Conservation (phyloP, 2,888 invertebrate species). For the Gari tellinella region DNA sequence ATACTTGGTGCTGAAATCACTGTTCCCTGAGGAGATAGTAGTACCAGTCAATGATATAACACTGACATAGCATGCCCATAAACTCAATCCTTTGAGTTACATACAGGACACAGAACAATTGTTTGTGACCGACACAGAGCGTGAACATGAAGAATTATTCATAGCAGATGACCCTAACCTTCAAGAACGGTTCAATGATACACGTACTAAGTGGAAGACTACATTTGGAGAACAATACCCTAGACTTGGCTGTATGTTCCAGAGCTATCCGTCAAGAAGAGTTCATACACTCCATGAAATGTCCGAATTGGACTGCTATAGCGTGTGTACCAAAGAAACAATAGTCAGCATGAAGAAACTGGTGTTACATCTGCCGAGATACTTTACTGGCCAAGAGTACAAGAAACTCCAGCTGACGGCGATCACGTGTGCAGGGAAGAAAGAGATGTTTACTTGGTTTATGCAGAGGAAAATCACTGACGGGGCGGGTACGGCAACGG, state of each 20-base stretch:
- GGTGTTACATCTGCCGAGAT: not conserved
- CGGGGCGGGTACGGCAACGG: not conserved
- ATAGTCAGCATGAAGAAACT: constrained; percentile 37
- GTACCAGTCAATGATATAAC: constrained; percentile 86
- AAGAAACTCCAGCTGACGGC: not conserved
- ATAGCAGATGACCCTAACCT: constrained; percentile 84
- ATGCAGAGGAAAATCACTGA: not conserved
- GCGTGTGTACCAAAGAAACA: constrained; percentile 65
- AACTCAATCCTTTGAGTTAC: constrained; percentile 82
- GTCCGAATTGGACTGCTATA: constrained; percentile 67
- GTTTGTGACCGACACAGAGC: constrained; percentile 83
- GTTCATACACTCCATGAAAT: constrained; percentile 79
- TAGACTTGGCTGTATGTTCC: constrained; percentile 85
- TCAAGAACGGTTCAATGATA: constrained; percentile 82
- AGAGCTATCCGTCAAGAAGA: constrained; percentile 83
- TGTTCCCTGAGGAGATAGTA: constrained; percentile 84
- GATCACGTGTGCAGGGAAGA: not conserved
- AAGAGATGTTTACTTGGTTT: not conserved
- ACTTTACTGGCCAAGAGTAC: not conserved
- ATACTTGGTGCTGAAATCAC: constrained; percentile 84
- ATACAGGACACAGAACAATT: constrained; percentile 74
- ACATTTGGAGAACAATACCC: constrained; percentile 83
- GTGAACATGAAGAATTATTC: constrained; percentile 85
- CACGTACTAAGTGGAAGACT: constrained; percentile 84
- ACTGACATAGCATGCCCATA: constrained; percentile 85